Evolutionary conservation across 2,888 invertebrate species (phyloP).

Genomic region (Junonia oenone): DNA sequence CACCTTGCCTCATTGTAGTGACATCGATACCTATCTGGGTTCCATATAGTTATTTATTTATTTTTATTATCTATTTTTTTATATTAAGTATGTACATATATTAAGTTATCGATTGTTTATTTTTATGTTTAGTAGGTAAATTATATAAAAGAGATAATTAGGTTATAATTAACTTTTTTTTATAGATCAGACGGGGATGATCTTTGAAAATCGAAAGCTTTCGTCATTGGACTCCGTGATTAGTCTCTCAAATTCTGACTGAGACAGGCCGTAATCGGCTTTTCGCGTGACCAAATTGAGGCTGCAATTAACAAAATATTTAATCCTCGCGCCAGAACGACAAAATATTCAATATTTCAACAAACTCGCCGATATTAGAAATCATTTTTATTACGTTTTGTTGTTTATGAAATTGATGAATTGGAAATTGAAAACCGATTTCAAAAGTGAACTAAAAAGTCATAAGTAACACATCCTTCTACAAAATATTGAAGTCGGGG

Average conservation of each 20-base stretch:
- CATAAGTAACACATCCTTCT: too few relatives aligned
- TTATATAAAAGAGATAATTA: background rate
- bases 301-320: conserved; percentile 69
- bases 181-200: conserved; percentile 3
- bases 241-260: conserved; percentile 46
- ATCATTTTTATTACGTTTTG: background rate
- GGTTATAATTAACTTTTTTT: background rate
- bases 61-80: too few relatives aligned
- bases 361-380: background rate
- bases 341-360: background rate
- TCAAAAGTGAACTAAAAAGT: too few relatives aligned
- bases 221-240: conserved; percentile 60
- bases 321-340: conserved; percentile 33
- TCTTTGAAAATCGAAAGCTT: conserved; percentile 32
- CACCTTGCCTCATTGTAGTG: too few relatives aligned
- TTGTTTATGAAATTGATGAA: too few relatives aligned
- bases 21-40: too few relatives aligned
- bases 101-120: too few relatives aligned
- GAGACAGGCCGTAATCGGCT: conserved; percentile 49
- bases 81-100: too few relatives aligned
- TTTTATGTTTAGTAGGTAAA: too few relatives aligned
- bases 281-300: conserved; percentile 56
- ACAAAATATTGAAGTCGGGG: too few relatives aligned
- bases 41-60: too few relatives aligned
- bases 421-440: too few relatives aligned